Conservation (phyloP, 2,888 invertebrate species). For the Agrochola circellaris region DNA sequence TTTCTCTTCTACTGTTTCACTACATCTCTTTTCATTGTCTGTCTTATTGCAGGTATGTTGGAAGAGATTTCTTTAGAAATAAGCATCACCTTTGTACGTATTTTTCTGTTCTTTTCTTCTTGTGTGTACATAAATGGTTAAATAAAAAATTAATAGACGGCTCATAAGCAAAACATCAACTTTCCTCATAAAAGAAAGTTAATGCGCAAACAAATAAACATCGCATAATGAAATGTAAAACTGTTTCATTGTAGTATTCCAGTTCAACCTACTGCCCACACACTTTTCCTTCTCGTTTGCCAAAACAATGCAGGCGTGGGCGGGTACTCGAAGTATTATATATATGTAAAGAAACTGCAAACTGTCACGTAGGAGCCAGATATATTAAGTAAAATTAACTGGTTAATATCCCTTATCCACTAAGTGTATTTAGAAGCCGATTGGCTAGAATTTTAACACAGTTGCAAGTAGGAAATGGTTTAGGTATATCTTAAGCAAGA, state of each 20-base stretch:
- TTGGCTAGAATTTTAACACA: background rate
- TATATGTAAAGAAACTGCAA: conserved; percentile 33
- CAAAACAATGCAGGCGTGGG: conserved; percentile 53
- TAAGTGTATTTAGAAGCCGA: background rate
- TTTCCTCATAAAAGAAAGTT: conserved; percentile 25
- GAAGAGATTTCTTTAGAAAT: too few relatives aligned
- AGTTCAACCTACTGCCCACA: conserved; percentile 29
- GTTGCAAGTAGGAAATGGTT: background rate
- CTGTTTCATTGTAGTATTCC: conserved; percentile 46
- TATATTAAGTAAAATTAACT: conserved; percentile 15
- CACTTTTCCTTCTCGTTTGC: conserved; percentile 29
- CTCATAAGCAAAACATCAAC: conserved; percentile 16
- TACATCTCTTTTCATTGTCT: too few relatives aligned
- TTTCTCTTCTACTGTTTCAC: too few relatives aligned
- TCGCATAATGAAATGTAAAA: conserved; percentile 52
- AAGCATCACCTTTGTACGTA: too few relatives aligned
- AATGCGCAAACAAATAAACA: conserved; percentile 23
- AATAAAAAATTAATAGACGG: too few relatives aligned
- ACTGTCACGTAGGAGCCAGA: conserved; percentile 24
- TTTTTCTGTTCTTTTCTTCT: too few relatives aligned
- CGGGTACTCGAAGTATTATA: conserved; percentile 25
- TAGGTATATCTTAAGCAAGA: background rate
- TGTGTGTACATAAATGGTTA: too few relatives aligned
- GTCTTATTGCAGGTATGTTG: too few relatives aligned
- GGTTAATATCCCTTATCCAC: conserved; percentile 15